Base-by-base conservation (phyloP, 2,888 invertebrate species). In the Drosophila heteroneura region DNA sequence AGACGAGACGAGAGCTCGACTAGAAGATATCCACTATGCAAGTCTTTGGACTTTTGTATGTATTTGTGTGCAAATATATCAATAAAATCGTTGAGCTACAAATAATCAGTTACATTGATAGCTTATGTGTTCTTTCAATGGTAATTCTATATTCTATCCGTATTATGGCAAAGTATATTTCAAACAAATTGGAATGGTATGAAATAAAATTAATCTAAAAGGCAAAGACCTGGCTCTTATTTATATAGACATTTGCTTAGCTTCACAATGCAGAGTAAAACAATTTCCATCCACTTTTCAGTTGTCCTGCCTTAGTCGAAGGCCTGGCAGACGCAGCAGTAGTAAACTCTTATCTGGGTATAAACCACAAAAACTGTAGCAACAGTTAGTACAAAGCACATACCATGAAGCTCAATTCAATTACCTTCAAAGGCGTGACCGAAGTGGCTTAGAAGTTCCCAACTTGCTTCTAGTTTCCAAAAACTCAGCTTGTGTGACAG, bases 371-470 rank as follows among this genome's bases (percentile, higher is more conserved):
- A 60, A 49, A 37, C 33, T 30, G 47, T 26, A 7, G 5, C 9
- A 26, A 47, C 22, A 57, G 57, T 39, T 26, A 47, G 47, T 32
- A 44, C 39, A 26, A 22, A 30, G 57, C n/a, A 22, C 19, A 64
- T 41, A 39, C 59, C n/a, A 26, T 47, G n/a, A 57, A 67, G 33
- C 44, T 60, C 32, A 65, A 79, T 74, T 77, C 64, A 77, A 69
- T 78, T 78, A 76, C 61, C 61, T 68, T 68, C 47, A 22, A 64
- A 62, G 44, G n/a, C 47, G 26, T 61, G 39, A 39, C 33, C 30
- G 51, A 67, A 74, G 52, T 68, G 47, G 41, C 56, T 52, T 26
- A 14, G 47, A 78, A 59, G 58, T 52, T 52, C 58, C 64, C 22
- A 62, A 41, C 52, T 60, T 5, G 26, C 28, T 58, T 52, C 26